These are phyloP conservation scores for Cephus cinctus DNA, from an alignment of 1,140 invertebrate genomes.

Conservation along the genomic window DNA sequence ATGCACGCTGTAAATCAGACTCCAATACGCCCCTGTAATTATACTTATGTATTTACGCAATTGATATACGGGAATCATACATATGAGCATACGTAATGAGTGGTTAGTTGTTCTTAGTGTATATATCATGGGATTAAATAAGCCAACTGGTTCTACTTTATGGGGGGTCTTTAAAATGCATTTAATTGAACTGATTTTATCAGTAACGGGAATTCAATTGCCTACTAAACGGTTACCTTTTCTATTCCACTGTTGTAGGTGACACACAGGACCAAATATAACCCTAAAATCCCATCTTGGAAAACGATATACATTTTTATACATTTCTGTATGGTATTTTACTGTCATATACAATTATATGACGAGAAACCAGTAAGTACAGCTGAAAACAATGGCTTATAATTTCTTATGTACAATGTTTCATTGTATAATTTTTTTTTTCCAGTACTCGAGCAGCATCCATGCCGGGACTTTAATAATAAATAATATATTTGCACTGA, in stretches of 20 bases:
- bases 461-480: constrained; percentile 58
- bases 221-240: constrained; percentile 7
- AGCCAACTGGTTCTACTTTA: constrained; percentile 1
- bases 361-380: constrained; percentile 62
- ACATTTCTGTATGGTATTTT: constrained; percentile 68
- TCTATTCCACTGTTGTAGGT: constrained; percentile 52
- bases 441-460: constrained; percentile 61
- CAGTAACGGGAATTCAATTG: constrained; percentile 6
- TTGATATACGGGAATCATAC: constrained; percentile 3
- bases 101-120: not conserved
- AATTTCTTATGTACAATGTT: constrained; percentile 12
- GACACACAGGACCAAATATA: constrained; percentile 65
- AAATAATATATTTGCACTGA: constrained; percentile 67
- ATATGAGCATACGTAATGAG: not conserved
- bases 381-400: constrained; percentile 8
- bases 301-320: constrained; percentile 67
- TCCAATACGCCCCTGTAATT: no score
- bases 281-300: constrained; percentile 67
- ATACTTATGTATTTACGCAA: constrained; percentile 11
- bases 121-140: constrained; percentile 6
- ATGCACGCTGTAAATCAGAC: no score
- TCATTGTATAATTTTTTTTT: constrained; percentile 32
- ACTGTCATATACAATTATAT: constrained; percentile 65
- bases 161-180: no score
- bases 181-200: constrained; percentile 2